These are phyloP conservation scores for Gopherus flavomarginatus DNA, from an alignment of 2,113 vertebrate genomes.

Conservation along the genomic window DNA sequence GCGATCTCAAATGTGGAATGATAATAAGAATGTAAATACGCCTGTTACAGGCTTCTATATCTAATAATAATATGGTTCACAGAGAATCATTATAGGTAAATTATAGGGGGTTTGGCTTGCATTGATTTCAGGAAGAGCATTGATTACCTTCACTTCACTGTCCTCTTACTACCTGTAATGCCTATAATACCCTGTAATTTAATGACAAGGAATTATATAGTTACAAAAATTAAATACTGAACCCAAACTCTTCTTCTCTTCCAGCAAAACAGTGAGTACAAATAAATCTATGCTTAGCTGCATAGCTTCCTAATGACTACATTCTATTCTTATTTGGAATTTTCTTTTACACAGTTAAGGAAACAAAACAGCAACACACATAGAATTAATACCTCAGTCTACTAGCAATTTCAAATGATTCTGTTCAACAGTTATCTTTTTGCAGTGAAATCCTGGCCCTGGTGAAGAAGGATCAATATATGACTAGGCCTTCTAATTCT, in stretches of 20 bases:
- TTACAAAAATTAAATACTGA: neutral
- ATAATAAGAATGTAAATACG: neutral
- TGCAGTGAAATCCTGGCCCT: neutral
- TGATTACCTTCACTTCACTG: constrained; percentile 1
- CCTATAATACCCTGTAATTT: constrained; percentile 1
- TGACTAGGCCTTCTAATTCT: neutral
- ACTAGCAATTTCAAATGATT: neutral
- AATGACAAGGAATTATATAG: neutral
- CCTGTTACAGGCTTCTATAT: neutral
- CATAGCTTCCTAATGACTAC: neutral
- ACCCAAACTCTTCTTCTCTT: neutral
- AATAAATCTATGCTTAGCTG: neutral
- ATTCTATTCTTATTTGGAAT: neutral
- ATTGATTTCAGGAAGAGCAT: constrained; percentile 15
- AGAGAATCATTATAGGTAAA: constrained; percentile 37
- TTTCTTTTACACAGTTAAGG: neutral
- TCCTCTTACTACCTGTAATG: neutral
- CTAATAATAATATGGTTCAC: neutral
- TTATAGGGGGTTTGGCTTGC: neutral
- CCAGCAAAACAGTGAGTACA: neutral
- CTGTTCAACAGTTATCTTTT: neutral
- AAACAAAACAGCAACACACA: neutral
- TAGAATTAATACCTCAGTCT: neutral
- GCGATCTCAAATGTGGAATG: neutral
- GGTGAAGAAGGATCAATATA: neutral